phyloP scores from a whole-genome alignment of 1,140 invertebrate genomes.

The Zaprionus capensis region DNA sequence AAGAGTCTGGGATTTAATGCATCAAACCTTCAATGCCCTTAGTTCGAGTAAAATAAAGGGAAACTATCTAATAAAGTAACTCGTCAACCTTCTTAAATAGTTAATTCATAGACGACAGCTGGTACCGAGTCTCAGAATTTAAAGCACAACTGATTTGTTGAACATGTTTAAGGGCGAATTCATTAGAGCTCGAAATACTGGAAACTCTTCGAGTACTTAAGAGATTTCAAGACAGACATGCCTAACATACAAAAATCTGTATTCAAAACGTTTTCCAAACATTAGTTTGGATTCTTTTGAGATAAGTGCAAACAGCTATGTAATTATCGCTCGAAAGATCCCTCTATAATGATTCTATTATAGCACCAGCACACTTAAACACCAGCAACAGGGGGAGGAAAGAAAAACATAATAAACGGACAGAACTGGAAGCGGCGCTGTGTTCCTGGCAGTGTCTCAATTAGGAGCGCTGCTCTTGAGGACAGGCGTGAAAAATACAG shows the following conservation, averaged over 20 bases:
- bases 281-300: not conserved
- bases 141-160: conserved; percentile 84
- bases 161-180: conserved; percentile 48
- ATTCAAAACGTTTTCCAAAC: not conserved
- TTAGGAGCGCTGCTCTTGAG: conserved; percentile 52
- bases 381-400: not conserved
- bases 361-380: conserved; percentile 30
- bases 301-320: not conserved
- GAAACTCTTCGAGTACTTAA: too few species aligned
- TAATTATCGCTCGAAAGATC: conserved; percentile 18
- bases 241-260: too few species aligned
- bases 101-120: conserved; percentile 72
- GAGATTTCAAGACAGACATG: too few species aligned
- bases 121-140: too few species aligned
- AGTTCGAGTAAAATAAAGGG: not conserved
- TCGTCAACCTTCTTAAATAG: conserved; percentile 64
- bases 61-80: conserved; percentile 51
- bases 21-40: not conserved
- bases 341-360: conserved; percentile 34
- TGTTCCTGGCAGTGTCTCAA: conserved; percentile 70
- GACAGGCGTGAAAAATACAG: conserved; percentile 49
- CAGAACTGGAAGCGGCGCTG: conserved; percentile 11
- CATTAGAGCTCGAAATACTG: too few species aligned
- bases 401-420: conserved; percentile 20
- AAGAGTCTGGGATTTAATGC: not conserved